These are phyloP conservation scores for Scolopax rusticola DNA, from an alignment of 2,797 vertebrate species.

Conservation along the genomic window DNA sequence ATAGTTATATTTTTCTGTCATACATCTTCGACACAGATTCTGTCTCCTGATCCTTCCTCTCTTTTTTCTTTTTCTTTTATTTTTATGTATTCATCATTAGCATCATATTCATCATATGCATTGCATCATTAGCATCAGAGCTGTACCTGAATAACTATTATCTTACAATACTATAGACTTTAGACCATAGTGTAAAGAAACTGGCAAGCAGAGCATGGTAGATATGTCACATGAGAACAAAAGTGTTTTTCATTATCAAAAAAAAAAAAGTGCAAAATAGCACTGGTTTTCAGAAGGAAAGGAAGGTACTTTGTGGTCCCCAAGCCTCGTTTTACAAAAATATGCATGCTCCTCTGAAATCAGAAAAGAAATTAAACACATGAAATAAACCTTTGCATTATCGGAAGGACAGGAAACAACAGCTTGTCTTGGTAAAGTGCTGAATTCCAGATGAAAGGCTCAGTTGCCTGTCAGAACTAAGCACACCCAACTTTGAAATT, in stretches of 20 bases:
- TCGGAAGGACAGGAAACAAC: background rate
- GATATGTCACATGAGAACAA: background rate
- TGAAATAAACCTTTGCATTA: background rate
- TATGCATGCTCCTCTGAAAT: background rate
- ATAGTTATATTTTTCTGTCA: background rate
- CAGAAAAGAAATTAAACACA: background rate
- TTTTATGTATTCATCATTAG: background rate
- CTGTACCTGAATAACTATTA: background rate
- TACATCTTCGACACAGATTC: too few relatives aligned
- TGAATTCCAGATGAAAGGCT: background rate
- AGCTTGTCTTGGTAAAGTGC: background rate
- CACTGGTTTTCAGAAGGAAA: background rate
- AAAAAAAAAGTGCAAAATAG: background rate
- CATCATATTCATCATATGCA: too few relatives aligned
- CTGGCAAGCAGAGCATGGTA: background rate
- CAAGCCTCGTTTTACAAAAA: background rate
- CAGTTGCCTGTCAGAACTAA: background rate
- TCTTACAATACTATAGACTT: background rate
- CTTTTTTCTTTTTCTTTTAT: rapidly evolving
- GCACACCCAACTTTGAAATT: background rate
- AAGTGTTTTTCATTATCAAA: background rate
- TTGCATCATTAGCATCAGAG: background rate
- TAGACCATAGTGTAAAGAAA: background rate
- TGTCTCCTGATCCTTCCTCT: background rate
- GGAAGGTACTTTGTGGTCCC: background rate